These are phyloP conservation scores for Tenualosa thibaudeaui DNA, from an alignment of 2,797 vertebrate genomes.

Conservation along the genomic window DNA sequence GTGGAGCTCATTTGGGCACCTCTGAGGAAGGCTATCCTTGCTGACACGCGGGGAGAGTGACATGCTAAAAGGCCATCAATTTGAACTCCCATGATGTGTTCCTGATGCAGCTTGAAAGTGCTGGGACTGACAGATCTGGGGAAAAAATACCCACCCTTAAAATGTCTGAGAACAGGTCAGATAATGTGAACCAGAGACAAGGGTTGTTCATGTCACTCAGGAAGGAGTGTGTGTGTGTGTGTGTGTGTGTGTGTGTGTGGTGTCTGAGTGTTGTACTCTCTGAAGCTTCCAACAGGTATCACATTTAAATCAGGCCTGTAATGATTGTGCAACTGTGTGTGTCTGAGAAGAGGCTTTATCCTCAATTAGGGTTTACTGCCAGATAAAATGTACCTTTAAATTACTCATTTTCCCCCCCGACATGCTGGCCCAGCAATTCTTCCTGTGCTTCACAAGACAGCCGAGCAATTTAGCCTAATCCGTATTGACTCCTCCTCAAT, in stretches of 20 bases:
- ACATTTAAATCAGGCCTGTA: constrained; percentile 53
- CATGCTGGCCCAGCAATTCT: constrained; percentile 38
- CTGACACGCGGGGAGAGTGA: constrained; percentile 70
- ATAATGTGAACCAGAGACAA: constrained; percentile 72
- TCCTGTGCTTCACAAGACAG: constrained; percentile 63
- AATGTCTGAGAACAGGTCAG: constrained; percentile 59
- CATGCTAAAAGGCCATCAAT: constrained; percentile 52
- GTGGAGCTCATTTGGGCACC: constrained; percentile 74
- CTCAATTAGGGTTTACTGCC: constrained; percentile 42
- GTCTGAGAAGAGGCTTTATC: constrained; percentile 50
- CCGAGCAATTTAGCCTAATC: constrained; percentile 75
- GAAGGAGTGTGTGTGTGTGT: not conserved
- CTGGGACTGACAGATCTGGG: constrained; percentile 70
- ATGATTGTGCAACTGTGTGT: constrained; percentile 47
- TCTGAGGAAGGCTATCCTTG: constrained; percentile 60
- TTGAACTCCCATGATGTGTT: constrained; percentile 58
- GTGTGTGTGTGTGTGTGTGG: not conserved
- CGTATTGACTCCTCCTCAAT: constrained; percentile 75
- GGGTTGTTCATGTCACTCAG: constrained; percentile 32
- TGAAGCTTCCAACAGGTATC: constrained; percentile 44
- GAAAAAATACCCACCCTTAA: constrained; percentile 61
- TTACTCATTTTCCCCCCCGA: constrained; percentile 35
- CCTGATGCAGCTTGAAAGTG: constrained; percentile 64
- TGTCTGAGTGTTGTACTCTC: not conserved
- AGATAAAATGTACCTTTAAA: constrained; percentile 44